These are phyloP conservation scores for Hippasteria phrygiana DNA, from an alignment of 53 echinoderm and acorn worm species.

Conservation along the genomic window DNA sequence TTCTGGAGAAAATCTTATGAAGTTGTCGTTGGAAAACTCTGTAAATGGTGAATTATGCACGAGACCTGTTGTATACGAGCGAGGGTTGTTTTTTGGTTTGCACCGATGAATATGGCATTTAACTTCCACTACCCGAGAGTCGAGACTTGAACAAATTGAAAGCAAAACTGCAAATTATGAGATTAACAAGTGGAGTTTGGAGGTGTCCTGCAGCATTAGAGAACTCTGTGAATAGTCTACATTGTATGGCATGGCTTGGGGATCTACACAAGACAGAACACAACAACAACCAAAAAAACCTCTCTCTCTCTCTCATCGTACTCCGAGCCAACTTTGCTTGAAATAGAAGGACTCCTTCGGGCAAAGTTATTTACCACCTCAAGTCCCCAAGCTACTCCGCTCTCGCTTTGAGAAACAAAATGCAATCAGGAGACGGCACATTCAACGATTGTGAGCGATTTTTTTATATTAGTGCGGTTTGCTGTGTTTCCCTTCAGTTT, in stretches of 20 bases:
- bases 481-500: background rate
- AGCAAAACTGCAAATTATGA: conserved; percentile 46
- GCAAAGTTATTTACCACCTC: background rate
- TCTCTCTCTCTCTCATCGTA: conserved; percentile 6
- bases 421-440: conserved; percentile 21
- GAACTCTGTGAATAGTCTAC: conserved; percentile 27
- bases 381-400: conserved; percentile 27
- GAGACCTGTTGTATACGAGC: conserved; percentile 27
- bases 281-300: background rate
- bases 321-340: background rate
- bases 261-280: conserved; percentile 21
- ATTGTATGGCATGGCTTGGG: conserved; percentile 30
- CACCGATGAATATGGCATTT: conserved; percentile 19
- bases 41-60: conserved; percentile 40
- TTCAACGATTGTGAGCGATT: background rate
- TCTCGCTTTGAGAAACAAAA: background rate
- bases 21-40: conserved; percentile 21
- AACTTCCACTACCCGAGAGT: conserved; percentile 4
- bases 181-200: conserved; percentile 57
- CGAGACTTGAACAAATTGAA: conserved; percentile 22
- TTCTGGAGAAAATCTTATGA: conserved; percentile 44
- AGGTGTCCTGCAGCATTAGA: conserved; percentile 6
- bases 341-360: conserved; percentile 27
- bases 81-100: conserved; percentile 21
- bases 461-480: conserved; percentile 34